Base-by-base conservation (phyloP, 1,140 invertebrate genomes). In the Tetramorium simillimum region DNA sequence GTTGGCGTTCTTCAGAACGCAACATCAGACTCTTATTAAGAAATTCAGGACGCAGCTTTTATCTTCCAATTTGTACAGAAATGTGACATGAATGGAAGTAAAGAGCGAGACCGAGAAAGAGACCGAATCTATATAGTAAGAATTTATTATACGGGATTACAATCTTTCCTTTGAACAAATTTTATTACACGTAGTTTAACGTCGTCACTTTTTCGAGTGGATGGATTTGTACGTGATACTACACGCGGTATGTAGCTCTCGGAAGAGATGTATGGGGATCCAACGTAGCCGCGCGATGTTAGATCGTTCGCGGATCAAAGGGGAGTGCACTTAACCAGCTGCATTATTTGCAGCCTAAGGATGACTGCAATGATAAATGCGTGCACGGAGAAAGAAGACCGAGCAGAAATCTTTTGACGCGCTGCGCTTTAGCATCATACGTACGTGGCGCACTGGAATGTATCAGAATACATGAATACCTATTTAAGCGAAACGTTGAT, bases 271-370 rank as follows among this genome's bases (percentile, higher is more conserved):
- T 73, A 84, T 84, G 67, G 60, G 80, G 80, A 73, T 73, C 51
- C 67, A 84, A 56, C 80, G 80, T 60, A 53, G 53, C 80, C 53
- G 80, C 69, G 53, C 53, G 80, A 84, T 84, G 80, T 60, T 84
- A 84, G 80, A 84, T 84, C 80, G 80, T 84, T 84, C 69, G 53
- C 53, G 69, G 80, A 84, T 84, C 80, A 84, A 84, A 84, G 80
- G 80, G 80, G 80, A 84, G 80, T 84, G 80, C 80, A 84, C 80
- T 84, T 84, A 84, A 84, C 80, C 80, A 84, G 80, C 80, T 84
- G 80, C 80, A 84, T 84, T 84, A 84, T 84, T 84, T 84, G 80
- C 80, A 84, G 69, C 80, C 80, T 84, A 84, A 84, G 80, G 69
- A 84, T 84, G 80, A 84, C 80, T 84, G 80, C 80, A 73, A 60